Evolutionary conservation across 1,140 invertebrate genomes (phyloP).

Genomic region (Coptotermes formosanus): DNA sequence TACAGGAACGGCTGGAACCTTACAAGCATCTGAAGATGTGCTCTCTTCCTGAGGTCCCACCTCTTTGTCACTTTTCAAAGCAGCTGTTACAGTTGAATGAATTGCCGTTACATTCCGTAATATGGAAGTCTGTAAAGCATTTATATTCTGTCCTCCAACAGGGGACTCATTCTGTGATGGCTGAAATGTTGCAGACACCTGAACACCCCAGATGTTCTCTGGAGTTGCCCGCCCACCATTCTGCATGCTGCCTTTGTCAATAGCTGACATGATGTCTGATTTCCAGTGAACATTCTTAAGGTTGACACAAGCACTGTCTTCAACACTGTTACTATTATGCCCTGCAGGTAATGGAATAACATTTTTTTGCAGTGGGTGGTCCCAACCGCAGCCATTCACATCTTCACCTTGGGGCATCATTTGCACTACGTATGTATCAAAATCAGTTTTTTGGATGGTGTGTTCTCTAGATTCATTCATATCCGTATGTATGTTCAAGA

Average conservation of each 20-base stretch:
- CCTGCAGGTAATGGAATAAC: neutral
- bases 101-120: neutral
- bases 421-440: neutral
- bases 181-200: neutral
- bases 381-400: neutral
- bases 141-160: neutral
- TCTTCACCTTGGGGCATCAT: neutral
- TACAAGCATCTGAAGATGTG: neutral
- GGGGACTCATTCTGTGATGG: no score
- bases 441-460: neutral
- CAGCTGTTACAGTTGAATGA: neutral
- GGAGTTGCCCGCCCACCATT: neutral
- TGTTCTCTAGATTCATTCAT: neutral
- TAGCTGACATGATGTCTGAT: neutral
- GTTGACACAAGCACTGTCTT: neutral
- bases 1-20: neutral
- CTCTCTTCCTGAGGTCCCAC: neutral
- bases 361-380: neutral
- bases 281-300: neutral
- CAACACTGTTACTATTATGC: neutral
- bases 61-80: neutral
- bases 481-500: neutral
- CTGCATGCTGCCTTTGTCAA: neutral
- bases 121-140: neutral
- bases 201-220: no score